Evolutionary conservation across 1,140 invertebrate species (phyloP), one percentile per base, ranked within the genome.

Genomic region (Drosophila insularis): DNA sequence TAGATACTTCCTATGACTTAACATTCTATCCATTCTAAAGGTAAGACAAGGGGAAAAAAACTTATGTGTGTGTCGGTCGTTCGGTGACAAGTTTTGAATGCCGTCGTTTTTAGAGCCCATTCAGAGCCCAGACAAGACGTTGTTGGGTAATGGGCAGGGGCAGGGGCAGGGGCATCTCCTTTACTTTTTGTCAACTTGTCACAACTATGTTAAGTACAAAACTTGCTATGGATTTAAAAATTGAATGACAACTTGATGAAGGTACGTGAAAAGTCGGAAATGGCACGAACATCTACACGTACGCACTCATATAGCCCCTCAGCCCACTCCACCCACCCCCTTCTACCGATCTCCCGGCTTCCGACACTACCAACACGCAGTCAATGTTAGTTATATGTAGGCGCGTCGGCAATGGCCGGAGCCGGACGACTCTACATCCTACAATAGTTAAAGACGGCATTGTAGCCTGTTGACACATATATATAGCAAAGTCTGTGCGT

Each of bases 201-300:
- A 89, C 84, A 89, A 89, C 84, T 89, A 89, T 89, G 84, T 89
- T 87, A 89, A 89, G 84, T 89, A 87, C 80, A 82, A 87, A 89
- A 87, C 82, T 84, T 89, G 84, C 85, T 72, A 89, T 89, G 84
- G 84, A 89, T 89, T 89, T 89, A 89, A 89, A 89, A 89, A 89
- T 89, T 89, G 84, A 89, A 89, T 89, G 84, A 89, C 84, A 89
- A 89, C 84, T 89, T 89, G 84, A 89, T 89, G 84, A 89, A 89
- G 84, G 84, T 89, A 89, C 84, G 82, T 89, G 84, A 81, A 87
- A 87, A 84, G 82, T 84, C 82, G 82, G 84, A 87, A 87, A 86
- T 86, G 74, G 80, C 69, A 87, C 59, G 72, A 73, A 65, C 80
- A 77, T 79, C 64, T 65, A 55, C 50, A 64, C 78, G 70, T 63